phyloP scores from a whole-genome alignment of 2,888 invertebrate genomes.

The Smittia aterrima region DNA sequence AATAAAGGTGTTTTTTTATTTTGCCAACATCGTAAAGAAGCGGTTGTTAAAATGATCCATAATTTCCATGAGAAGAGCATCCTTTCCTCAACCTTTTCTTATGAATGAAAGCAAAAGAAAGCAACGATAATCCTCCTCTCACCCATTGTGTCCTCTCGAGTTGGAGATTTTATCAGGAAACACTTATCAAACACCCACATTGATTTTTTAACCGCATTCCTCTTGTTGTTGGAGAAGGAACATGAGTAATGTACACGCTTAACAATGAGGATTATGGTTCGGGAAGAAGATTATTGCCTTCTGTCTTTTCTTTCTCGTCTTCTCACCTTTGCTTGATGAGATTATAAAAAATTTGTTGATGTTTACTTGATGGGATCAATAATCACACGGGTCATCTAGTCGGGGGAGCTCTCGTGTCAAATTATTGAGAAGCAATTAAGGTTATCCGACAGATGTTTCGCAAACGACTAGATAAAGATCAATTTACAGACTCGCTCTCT shows the following conservation, averaged over 20 bases:
- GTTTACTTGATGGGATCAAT: not conserved
- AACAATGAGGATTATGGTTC: not conserved
- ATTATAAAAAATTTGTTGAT: constrained; percentile 6
- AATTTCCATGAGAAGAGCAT: constrained; percentile 29
- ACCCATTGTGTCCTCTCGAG: not conserved
- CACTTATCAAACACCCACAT: constrained; percentile 38
- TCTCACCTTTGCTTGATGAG: constrained; percentile 5
- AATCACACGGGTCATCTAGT: not conserved
- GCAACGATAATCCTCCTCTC: constrained; percentile 17
- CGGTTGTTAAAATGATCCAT: constrained; percentile 38
- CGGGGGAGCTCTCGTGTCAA: not conserved
- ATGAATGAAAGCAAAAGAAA: not conserved
- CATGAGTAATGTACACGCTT: not conserved
- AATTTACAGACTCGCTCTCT: not conserved
- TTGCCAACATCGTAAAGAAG: constrained; percentile 27
- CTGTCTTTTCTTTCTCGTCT: not conserved
- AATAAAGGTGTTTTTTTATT: too few species aligned
- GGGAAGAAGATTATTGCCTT: constrained; percentile 14
- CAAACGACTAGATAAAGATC: constrained; percentile 26
- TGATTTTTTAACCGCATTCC: constrained; percentile 31
- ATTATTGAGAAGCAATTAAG: constrained; percentile 29
- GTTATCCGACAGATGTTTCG: constrained; percentile 29
- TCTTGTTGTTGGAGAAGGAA: not conserved
- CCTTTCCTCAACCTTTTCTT: constrained; percentile 18
- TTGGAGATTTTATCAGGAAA: constrained; percentile 36